Evolutionary conservation across 2,113 vertebrate genomes (phyloP), one percentile per base, ranked within the genome.

Genomic region (Cyphomyrus plagiostoma): DNA sequence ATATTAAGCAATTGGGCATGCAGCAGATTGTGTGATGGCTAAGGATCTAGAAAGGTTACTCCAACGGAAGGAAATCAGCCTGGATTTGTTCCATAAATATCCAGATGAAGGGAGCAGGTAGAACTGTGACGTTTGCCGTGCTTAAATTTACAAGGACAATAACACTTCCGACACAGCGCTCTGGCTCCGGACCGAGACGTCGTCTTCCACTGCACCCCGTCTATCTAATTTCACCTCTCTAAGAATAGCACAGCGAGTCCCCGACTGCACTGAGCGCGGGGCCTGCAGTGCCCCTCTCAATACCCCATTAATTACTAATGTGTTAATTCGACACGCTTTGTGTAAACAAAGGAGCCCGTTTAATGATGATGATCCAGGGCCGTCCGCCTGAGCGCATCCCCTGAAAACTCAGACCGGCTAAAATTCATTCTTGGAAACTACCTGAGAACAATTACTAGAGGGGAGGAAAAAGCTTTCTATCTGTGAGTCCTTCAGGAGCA

Each of bases 401-500:
- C 87, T 42, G 62, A 90, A 80, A 82, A 17, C 50, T 23, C 26
- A 4, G 66, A 52, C 52, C 50, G n/a, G 89, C 53, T 42, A 3
- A 15, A 56, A 46, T 45, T 53, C 49, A 30, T 52, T 80, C 45
- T 23, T 53, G 21, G 39, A 49, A 80, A n/a, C 66, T 88, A 42
- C 82, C 77, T 15, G 77, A 80, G 42, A 45, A 42, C 52, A 88
- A 90, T 88, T 84, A 88, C 30, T 17, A n/a, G 86, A 90, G 66
- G 13, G 46, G n/a, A 19, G n/a, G 21, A 35, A 53, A 53, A 35
- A 87, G 85, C 50, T 87, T 87, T 87, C 49, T 30, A 46, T 86
- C 83, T 87, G 23, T 56, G 85, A 23, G 48, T 56, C 85, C 50
- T 87, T 87, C 50, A 87, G 85, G 30, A 53, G 85, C 49, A 87